Evolutionary conservation across 2,797 vertebrate species (phyloP), one percentile per base, ranked within the genome.

Genomic region (Falco peregrinus): DNA sequence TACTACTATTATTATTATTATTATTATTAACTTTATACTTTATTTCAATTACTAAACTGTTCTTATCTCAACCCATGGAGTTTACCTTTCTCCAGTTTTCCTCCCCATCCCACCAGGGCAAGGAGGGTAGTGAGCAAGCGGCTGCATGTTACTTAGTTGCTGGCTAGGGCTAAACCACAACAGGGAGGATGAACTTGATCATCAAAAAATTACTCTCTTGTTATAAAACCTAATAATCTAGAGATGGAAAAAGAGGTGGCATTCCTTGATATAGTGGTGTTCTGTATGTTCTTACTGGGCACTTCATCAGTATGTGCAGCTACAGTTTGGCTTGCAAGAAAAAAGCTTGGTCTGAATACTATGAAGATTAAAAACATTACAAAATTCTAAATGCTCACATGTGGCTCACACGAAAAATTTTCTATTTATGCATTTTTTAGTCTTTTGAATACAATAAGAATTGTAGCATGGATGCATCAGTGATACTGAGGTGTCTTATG

Each of bases 341-440:
- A 90, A n/a, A 0, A 1, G 0, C 5, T 37, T 51, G 9, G 16
- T 64, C 51, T 56, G 16, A 60, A 65, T 56, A 61, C 4, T 35
- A 13, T 15, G 13, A 74, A 31, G 7, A 56, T 47, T 70, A 22
- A 10, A 33, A 67, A 57, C 6, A 9, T 64, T 84, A 81, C 12
- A 10, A 78, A 82, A 64, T 77, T 37, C 4, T 47, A 41, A 35
- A 45, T 56, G 10, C 10, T 43, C 9, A 39, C 43, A 80, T 28
- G 16, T 15, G 56, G n/a, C 35, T 59, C 19, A 51, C 19, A 19
- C 31, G 16, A 59, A 65, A 67, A 53, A 37, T 63, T 82, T 79
- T 77, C 20, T 73, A n/a, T 63, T 41, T 57, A 37, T 73, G 15
- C 60, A 10, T 51, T 80, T 84, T 77, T 90, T 90, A 56, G 24